Conservation (phyloP, 2,113 vertebrate genomes). For the Colinus virginianus region DNA sequence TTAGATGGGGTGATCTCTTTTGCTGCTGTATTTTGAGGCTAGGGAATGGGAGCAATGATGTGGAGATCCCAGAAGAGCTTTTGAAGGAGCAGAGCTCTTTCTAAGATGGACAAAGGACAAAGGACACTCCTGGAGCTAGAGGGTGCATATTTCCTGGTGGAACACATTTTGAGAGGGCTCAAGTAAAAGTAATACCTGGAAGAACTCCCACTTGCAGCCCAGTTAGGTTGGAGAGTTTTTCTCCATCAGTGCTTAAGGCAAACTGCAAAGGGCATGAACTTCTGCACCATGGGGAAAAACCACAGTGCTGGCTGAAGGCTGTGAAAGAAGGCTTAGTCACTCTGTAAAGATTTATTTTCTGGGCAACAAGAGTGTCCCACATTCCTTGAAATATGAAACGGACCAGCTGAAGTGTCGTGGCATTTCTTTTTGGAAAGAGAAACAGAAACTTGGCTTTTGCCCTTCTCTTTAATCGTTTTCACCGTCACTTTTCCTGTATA, state of each 20-base stretch:
- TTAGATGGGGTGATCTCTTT: neutral
- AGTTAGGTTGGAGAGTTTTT: neutral
- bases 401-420: neutral
- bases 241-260: neutral
- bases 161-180: neutral
- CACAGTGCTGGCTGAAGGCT: accelerated
- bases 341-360: neutral
- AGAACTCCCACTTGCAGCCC: neutral
- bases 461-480: neutral
- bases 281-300: accelerated
- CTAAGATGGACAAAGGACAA: neutral
- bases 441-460: neutral
- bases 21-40: neutral
- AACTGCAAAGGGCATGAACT: accelerated
- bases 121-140: neutral
- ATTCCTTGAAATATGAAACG: neutral
- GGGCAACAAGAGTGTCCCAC: neutral
- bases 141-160: neutral
- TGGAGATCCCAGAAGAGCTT: neutral
- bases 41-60: neutral
- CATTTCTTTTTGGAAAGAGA: neutral
- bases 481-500: neutral
- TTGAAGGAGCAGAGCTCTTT: neutral
- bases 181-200: accelerated
- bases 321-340: neutral